These are phyloP conservation scores for Rhogogaster chlorosoma DNA, from an alignment of 2,888 invertebrate genomes.

Conservation along the genomic window DNA sequence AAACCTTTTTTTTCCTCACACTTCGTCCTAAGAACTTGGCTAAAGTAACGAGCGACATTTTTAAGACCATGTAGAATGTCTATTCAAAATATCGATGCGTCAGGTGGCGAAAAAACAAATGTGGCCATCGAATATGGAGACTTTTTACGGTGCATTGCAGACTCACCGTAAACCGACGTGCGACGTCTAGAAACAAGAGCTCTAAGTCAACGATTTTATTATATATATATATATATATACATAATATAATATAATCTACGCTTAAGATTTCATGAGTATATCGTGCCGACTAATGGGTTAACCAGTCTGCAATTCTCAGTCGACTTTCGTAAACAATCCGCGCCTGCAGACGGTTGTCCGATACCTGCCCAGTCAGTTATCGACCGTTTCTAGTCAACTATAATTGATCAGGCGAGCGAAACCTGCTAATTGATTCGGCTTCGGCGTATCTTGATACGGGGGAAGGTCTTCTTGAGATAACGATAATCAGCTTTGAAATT, in stretches of 20 bases:
- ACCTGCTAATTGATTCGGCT: slow-evolving; percentile 38
- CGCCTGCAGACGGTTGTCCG: slow-evolving; percentile 28
- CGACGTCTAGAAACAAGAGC: background rate
- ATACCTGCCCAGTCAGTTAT: background rate
- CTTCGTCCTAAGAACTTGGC: background rate
- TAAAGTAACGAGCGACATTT: background rate
- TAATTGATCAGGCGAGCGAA: background rate
- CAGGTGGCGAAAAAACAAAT: background rate
- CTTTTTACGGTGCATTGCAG: background rate
- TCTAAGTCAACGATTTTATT: slow-evolving; percentile 24
- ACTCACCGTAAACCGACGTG: background rate
- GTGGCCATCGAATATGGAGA: background rate
- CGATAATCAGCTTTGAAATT: background rate
- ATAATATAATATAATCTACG: background rate
- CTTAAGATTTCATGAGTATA: slow-evolving; percentile 14
- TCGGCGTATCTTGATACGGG: background rate
- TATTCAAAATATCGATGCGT: background rate
- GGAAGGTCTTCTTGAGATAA: background rate
- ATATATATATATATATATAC: background rate
- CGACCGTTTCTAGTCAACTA: slow-evolving; percentile 28
- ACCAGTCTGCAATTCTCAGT: background rate
- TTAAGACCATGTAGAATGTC: background rate
- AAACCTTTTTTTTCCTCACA: background rate
- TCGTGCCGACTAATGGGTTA: slow-evolving; percentile 10
- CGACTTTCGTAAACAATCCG: slow-evolving; percentile 45